Evolutionary conservation across 2,888 invertebrate species (phyloP), one percentile per base, ranked within the genome.

Genomic region (Cyaniris semiargus): DNA sequence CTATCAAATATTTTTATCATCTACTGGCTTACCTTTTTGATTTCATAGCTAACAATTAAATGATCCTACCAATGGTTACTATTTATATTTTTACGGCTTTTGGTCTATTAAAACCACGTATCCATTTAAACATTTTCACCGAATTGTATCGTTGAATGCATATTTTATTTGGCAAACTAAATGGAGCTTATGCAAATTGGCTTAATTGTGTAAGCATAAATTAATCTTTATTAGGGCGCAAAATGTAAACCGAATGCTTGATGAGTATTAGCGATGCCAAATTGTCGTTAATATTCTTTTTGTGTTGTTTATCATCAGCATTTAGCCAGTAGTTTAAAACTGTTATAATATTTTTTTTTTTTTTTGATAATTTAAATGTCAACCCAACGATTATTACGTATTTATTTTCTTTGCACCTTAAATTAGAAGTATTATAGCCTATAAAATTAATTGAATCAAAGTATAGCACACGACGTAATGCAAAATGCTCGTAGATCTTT

Each of bases 151-250:
- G 10, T 66, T 66, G 38, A 48, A 72, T 23, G 44, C 72, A 44
- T 72, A 72, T 72, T 48, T 74, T 48, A 66, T 77, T 60, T 77
- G 70, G 58, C 71, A 71, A 72, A 72, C 71, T n/a, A 48, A 23
- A 71, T 71, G 15, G 44, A 56, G 76, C 76, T 76, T 76, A 76
- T 72, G 76, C 71, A 72, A 76, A 76, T 76, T 53, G 13, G 21
- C 71, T 31, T 76, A 70, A 76, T 75, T 76, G 75, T 74, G 75
- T 48, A 75, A 75, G 74, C 76, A 76, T 76, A 48, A 74, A 79
- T 77, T 76, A 77, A 74, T 75, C 71, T 74, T 74, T 74, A 74
- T 74, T 74, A 74, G 74, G 31, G 58, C 15, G 8, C 38, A 76
- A 60, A 66, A 60, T n/a, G 38, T 60, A 34, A 21, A 58, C 76